phyloP scores from a whole-genome alignment of 2,797 vertebrate species.

The Acanthiza pusilla region DNA sequence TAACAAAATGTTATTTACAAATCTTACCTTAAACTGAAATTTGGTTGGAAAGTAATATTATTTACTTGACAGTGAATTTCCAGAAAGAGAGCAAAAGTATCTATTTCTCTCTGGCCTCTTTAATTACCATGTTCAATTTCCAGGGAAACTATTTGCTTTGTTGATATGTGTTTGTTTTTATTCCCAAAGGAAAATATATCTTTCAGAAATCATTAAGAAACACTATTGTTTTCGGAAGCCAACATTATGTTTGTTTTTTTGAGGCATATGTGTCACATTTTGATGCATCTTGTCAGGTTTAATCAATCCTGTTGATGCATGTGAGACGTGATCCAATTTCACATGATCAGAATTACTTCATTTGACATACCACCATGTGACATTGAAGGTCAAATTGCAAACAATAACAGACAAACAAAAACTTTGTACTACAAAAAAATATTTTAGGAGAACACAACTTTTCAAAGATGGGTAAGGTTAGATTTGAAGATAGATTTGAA shows the following conservation, averaged over 20 bases:
- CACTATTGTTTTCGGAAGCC: neutral
- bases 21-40: neutral
- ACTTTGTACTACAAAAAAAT: neutral
- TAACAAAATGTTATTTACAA: neutral
- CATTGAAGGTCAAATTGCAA: constrained; percentile 55
- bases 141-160: neutral
- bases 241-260: constrained; percentile 54
- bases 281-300: constrained; percentile 57
- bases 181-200: neutral
- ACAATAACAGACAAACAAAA: neutral
- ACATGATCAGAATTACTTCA: constrained; percentile 48
- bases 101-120: neutral
- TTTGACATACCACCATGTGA: constrained; percentile 42
- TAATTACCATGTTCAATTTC: neutral
- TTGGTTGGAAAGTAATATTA: neutral
- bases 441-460: neutral
- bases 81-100: neutral
- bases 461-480: neutral
- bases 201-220: constrained; percentile 36
- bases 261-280: constrained; percentile 60
- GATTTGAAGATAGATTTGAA: neutral
- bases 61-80: neutral
- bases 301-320: constrained; percentile 55
- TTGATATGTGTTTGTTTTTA: neutral
- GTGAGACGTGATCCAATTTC: constrained; percentile 60